Evolutionary conservation across 2,113 vertebrate species (phyloP).

Genomic region (Phylloscopus trochilus): DNA sequence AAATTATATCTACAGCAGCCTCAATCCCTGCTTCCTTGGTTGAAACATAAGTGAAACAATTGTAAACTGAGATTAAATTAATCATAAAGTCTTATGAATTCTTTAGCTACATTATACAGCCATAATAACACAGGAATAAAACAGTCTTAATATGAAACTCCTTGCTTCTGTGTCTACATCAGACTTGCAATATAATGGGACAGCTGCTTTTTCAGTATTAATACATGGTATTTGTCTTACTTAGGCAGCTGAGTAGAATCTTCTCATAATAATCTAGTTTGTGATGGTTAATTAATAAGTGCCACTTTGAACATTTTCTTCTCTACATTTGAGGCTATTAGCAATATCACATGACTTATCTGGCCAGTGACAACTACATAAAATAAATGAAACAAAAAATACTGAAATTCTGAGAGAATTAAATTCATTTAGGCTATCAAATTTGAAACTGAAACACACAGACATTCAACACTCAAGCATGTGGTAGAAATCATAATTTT

Average conservation of each 20-base stretch:
- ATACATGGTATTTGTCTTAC: neutral
- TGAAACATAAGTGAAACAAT: neutral
- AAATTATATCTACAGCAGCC: neutral
- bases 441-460: neutral
- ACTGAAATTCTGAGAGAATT: neutral
- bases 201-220: neutral
- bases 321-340: neutral
- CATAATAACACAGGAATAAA: neutral
- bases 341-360: neutral
- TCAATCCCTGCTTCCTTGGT: neutral
- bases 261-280: neutral
- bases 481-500: neutral
- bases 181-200: neutral
- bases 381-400: neutral
- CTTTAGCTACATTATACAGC: neutral
- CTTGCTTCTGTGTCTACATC: neutral
- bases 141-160: neutral
- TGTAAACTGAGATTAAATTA: constrained; percentile 4
- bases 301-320: neutral
- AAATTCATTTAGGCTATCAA: neutral
- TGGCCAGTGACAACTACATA: neutral
- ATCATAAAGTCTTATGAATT: neutral
- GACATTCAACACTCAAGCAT: neutral
- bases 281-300: neutral
- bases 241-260: neutral